Base-by-base conservation (phyloP, 2,113 vertebrate genomes). In the Cariama cristata region DNA sequence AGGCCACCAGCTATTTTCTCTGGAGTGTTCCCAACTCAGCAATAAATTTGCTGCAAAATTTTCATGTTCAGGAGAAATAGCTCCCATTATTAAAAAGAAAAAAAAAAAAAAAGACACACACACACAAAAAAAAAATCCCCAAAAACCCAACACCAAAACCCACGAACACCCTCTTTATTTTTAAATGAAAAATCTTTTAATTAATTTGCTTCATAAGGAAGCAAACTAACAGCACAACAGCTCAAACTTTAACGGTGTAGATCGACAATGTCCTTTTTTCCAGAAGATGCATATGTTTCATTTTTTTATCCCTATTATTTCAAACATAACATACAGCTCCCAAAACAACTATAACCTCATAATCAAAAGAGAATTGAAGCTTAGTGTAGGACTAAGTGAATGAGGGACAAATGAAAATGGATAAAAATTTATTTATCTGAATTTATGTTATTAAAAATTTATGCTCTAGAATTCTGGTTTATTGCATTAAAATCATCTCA, bases 1-100 rank as follows among this genome's bases (percentile, higher is more conserved):
- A 75, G 53, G 56, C 86, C 23, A 28, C 63, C 42, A 96, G 84
- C 79, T 96, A 82, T 93, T 76, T 69, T 94, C 77, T 79, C 69
- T 93, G 75, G 26, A 94, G 66, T 12, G 45, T 49, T 92, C 66
- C 79, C 27, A 86, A 87, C 33, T 33, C 77, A 90, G 90, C 14
- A 92, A 66, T 30, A 94, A 94, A 69, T 33, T 86, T 79, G 44
- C 18, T 88, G n/a, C 32, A 94, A 93, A 75, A 77, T 86, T 94
- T 91, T 75, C 17, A 80, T 75, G 17, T 23, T 72, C 82, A 79
- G 75, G 19, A 64, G 30, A 93, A 97, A 94, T 6, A n/a, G 32
- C 22, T 91, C 22, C 6, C 32, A 64, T 33, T 77, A 68, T 69
- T 28, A 35, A 33, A 32, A 50, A 35, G 49, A n/a, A 9, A 23